Percentiles rank a stretch among this genome's conserved stretches.
Conservation (phyloP, 2,113 vertebrate species). For the Nannospalax galili region DNA sequence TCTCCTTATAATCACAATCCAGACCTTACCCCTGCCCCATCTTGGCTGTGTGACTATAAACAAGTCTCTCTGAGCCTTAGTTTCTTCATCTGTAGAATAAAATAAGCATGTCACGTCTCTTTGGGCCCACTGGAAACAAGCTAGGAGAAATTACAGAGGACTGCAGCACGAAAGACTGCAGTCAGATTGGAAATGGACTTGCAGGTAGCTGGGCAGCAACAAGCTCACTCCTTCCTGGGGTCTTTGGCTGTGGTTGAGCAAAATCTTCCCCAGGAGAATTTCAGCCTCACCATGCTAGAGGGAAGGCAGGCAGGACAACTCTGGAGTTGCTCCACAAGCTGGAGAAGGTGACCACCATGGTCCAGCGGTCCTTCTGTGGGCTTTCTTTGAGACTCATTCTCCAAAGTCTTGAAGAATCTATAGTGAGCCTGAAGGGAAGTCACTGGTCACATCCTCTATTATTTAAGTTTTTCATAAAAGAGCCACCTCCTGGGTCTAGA, state of each 20-base stretch:
- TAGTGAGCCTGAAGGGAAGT: constrained; percentile 59
- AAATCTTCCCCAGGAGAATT: neutral
- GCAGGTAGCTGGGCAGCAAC: neutral
- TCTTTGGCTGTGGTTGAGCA: neutral
- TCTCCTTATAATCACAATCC: neutral
- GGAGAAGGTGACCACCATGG: neutral
- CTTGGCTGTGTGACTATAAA: neutral
- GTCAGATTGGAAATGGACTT: constrained; percentile 42
- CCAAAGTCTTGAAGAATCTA: neutral
- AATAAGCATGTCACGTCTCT: neutral
- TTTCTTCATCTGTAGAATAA: constrained; percentile 24
- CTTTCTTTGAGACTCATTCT: constrained; percentile 13
- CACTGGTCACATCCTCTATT: constrained; percentile 60
- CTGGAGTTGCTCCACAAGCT: neutral
- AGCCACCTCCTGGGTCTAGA: constrained; percentile 52
- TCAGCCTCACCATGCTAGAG: neutral
- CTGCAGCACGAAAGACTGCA: neutral
- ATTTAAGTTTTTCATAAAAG: constrained; percentile 74
- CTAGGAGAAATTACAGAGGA: constrained; percentile 2
- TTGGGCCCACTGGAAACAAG: neutral
- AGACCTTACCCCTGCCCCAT: neutral
- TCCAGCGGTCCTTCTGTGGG: neutral
- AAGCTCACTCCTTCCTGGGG: neutral
- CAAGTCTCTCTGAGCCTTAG: constrained; percentile 6
- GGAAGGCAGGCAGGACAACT: neutral